phyloP scores from a whole-genome alignment of 2,888 invertebrate genomes.

The Cacoxenus indagator region DNA sequence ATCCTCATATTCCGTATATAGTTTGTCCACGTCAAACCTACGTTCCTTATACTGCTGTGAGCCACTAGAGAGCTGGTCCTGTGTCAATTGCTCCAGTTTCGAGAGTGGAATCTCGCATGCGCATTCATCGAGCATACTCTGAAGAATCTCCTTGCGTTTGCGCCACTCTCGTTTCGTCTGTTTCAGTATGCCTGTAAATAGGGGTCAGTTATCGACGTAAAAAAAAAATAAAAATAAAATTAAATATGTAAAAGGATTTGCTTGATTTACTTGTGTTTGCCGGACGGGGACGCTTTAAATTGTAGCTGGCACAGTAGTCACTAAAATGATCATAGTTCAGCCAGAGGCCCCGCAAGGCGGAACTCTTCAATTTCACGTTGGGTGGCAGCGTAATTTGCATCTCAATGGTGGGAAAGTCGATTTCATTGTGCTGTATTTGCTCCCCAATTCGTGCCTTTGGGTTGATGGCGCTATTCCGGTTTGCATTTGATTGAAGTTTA shows the following conservation, averaged over 20 bases:
- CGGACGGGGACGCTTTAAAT: constrained; percentile 52
- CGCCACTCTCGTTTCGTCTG: constrained; percentile 70
- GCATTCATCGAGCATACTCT: constrained; percentile 67
- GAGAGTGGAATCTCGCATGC: constrained; percentile 58
- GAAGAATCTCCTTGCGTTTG: constrained; percentile 69
- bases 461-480: constrained; percentile 47
- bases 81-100: constrained; percentile 54
- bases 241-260: not conserved
- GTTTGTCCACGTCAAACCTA: constrained; percentile 67
- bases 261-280: constrained; percentile 55
- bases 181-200: constrained; percentile 57
- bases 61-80: constrained; percentile 51
- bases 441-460: constrained; percentile 66
- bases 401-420: constrained; percentile 71
- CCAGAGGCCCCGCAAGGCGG: constrained; percentile 72
- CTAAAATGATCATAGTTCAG: constrained; percentile 74
- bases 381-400: constrained; percentile 71
- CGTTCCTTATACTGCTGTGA: constrained; percentile 55
- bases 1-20: constrained; percentile 70
- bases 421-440: constrained; percentile 67
- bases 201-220: not conserved
- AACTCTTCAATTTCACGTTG: constrained; percentile 68
- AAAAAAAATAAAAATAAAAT: not conserved
- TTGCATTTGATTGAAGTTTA: too few species aligned
- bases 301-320: constrained; percentile 70